Evolutionary conservation across 2,888 invertebrate genomes (phyloP).

Genomic region (Oscheius sp.): DNA sequence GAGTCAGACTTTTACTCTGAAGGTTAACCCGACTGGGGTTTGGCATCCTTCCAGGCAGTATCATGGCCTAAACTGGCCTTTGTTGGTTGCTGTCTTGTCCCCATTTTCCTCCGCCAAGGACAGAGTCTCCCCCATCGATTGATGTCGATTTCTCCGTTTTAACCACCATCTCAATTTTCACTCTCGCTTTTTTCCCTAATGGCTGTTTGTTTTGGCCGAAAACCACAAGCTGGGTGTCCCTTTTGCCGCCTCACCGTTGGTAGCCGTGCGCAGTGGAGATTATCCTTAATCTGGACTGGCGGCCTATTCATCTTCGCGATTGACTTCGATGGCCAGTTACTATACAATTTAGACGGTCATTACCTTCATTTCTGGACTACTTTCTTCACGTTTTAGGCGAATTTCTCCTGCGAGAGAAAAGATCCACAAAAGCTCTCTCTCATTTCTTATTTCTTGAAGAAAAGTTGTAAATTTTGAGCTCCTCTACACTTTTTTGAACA

Average conservation of each 20-base stretch:
- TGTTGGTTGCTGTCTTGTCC: slow-evolving; percentile 8
- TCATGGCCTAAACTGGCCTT: slow-evolving; percentile 16
- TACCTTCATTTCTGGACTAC: not conserved
- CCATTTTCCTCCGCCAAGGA: slow-evolving; percentile 18
- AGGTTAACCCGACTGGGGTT: too few relatives aligned
- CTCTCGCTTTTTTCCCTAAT: not conserved
- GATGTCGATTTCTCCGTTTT: not conserved
- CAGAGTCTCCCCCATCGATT: slow-evolving; percentile 8
- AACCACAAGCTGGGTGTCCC: not conserved
- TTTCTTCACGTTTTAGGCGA: too few relatives aligned
- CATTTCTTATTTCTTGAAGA: too few relatives aligned
- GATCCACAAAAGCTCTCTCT: too few relatives aligned
- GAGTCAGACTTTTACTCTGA: too few relatives aligned
- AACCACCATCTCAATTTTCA: not conserved
- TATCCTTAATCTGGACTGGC: not conserved
- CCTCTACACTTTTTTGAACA: too few relatives aligned
- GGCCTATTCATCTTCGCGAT: slow-evolving; percentile 11
- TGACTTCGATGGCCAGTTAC: slow-evolving; percentile 12
- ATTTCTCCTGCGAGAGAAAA: too few relatives aligned
- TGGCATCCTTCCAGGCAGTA: not conserved
- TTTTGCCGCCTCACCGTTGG: not conserved
- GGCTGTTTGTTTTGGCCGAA: slow-evolving; percentile 2
- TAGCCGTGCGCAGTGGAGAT: not conserved
- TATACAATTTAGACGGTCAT: not conserved
- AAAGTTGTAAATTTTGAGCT: too few relatives aligned